Base-by-base conservation (phyloP, 2,888 invertebrate genomes). In the Nomada fucata region DNA sequence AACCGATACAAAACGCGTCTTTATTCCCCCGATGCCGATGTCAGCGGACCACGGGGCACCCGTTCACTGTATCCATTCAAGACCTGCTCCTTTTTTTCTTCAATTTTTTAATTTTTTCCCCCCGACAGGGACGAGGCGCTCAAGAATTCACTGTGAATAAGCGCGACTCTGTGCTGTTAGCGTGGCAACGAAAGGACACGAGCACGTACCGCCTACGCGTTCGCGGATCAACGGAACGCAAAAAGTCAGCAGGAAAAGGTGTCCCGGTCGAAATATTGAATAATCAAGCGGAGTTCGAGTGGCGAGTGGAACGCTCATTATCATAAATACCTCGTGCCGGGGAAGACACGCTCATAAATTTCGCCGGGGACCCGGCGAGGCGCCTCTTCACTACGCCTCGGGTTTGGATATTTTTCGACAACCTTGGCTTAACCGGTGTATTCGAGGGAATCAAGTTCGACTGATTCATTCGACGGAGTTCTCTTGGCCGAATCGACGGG, bases 1-100 rank as follows among this genome's bases (percentile, higher is more conserved):
- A 42, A 53, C 55, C 57, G 75, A 36, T 64, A 88, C 87, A 87
- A 80, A 72, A 83, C 83, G 78, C 23, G 67, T 29, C 87, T 85
- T 87, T 85, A 78, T 87, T 63, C 74, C 74, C 57, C 1, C 26
- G 53, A 59, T 63, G 47, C 18, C n/a, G 23, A 57, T 59, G 63
- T 79, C 71, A 60, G 74, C 42, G 53, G 52, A 15, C 20, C 76
- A 63, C 26, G 47, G 36, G 36, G 36, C 36, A 53, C 59, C n/a
- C 29, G 11, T 52, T 42, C 68, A 73, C 63, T 71, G 67, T 63
- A 60, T 71, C 64, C 61, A 68, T 47, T 72, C n/a, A 53, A 53
- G 52, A 52, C 64, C 57, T 23, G 11, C 18, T 44, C 15, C 36
- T 26, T 42, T 20, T 47, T 15, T 59, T 36, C 3, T 36, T 52